Conservation (phyloP, 2,888 invertebrate genomes). For the Nebria salina region DNA sequence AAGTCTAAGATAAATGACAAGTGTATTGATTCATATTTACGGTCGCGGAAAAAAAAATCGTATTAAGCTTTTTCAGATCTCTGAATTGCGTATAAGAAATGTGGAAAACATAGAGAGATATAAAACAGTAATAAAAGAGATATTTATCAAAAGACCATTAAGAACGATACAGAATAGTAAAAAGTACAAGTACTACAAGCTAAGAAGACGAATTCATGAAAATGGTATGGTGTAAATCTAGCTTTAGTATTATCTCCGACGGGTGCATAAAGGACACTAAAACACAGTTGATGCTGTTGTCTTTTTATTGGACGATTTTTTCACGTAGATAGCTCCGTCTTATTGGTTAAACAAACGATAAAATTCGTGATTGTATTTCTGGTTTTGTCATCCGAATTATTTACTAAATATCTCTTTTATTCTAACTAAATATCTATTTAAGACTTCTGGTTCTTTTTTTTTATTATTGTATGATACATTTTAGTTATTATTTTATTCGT, state of each 20-base stretch:
- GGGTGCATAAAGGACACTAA: constrained; percentile 20
- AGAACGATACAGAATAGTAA: constrained; percentile 8
- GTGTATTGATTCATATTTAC: too few relatives aligned
- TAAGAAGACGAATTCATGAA: background rate
- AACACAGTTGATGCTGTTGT: constrained; percentile 31
- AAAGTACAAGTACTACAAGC: constrained; percentile 18
- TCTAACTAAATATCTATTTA: too few relatives aligned
- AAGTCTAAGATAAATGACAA: too few relatives aligned
- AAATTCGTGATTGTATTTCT: background rate
- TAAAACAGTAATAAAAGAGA: constrained; percentile 44
- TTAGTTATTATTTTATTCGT: background rate
- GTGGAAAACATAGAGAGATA: constrained; percentile 21
- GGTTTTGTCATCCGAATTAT: background rate
- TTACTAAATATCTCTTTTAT: background rate
- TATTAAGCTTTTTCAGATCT: too few relatives aligned
- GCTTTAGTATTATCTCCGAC: constrained; percentile 35
- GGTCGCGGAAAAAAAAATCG: too few relatives aligned
- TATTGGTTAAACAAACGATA: background rate
- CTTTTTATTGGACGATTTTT: constrained; percentile 35
- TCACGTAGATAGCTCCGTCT: background rate
- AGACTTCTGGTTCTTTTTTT: background rate
- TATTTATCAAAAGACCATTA: constrained; percentile 43
- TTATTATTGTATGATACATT: background rate
- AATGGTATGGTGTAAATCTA: constrained; percentile 40
- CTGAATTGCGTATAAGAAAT: background rate